A percentile compares a stretch with the other conserved stretches of the same genome.
Evolutionary conservation across 1,140 invertebrate genomes (phyloP).

Genomic region (Macrobrachium rosenbergii): DNA sequence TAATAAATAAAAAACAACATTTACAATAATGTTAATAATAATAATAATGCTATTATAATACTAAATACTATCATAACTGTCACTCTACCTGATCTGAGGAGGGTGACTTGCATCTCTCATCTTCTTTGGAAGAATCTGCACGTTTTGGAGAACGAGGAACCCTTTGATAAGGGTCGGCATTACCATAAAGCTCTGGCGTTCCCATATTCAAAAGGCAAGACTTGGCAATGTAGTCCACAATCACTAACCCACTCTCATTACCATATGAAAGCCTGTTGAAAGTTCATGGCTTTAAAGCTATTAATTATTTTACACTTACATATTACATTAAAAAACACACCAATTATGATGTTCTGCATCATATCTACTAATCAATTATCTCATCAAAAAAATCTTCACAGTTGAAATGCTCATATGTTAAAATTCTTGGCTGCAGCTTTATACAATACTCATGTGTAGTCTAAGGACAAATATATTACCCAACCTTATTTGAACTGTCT

Average conservation of each 20-base stretch:
- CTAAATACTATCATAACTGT: background rate
- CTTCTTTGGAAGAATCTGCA: slow-evolving; percentile 67
- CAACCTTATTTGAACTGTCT: no score
- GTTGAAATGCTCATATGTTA: no score
- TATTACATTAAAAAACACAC: no score
- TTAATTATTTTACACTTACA: background rate
- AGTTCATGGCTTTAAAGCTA: background rate
- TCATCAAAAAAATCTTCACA: no score
- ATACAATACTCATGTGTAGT: no score
- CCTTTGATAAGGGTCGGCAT: slow-evolving; percentile 88
- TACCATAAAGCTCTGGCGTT: slow-evolving; percentile 88
- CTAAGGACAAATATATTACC: no score
- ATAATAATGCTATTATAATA: slow-evolving; percentile 32
- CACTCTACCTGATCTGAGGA: slow-evolving; percentile 63
- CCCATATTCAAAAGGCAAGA: slow-evolving; percentile 87
- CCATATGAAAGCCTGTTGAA: slow-evolving; percentile 91
- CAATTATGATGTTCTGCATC: background rate
- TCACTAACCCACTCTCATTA: slow-evolving; percentile 92
- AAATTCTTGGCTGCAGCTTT: no score
- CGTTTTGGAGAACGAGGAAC: slow-evolving; percentile 84
- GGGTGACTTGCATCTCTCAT: slow-evolving; percentile 60
- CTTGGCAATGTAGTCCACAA: slow-evolving; percentile 95
- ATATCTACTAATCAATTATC: no score
- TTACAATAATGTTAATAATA: slow-evolving; percentile 25
- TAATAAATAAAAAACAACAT: background rate